phyloP scores from a whole-genome alignment of 2,797 vertebrate genomes.

The Acropternis orthonyx region DNA sequence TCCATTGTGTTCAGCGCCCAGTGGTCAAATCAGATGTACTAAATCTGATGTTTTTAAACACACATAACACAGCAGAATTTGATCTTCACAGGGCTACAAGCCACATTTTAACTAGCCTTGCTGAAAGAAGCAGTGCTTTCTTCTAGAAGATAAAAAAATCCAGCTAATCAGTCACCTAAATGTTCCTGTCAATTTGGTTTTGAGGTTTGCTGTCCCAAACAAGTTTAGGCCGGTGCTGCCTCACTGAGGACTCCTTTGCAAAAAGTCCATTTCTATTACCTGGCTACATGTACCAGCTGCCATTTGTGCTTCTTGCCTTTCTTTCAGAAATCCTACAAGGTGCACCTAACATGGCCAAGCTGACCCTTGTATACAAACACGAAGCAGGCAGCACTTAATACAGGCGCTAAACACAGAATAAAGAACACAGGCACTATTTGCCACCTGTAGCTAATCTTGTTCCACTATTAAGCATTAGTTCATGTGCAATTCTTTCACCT shows the following conservation, averaged over 20 bases:
- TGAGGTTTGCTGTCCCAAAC: neutral
- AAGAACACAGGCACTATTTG: rapidly evolving
- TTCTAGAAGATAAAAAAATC: neutral
- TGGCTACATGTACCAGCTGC: neutral
- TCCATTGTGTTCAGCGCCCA: neutral
- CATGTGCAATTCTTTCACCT: neutral
- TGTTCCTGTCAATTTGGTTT: neutral
- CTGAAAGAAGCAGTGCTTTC: neutral
- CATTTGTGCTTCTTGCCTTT: neutral
- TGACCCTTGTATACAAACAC: neutral
- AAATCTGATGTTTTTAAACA: neutral
- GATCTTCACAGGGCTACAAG: neutral
- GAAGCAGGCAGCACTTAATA: neutral
- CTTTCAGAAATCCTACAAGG: neutral
- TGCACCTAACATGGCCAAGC: neutral
- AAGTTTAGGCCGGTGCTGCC: neutral
- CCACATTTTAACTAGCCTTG: neutral
- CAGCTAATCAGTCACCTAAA: neutral
- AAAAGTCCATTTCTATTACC: neutral
- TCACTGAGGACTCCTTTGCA: neutral
- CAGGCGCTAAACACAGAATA: neutral
- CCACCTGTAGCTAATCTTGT: neutral
- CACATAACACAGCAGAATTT: neutral
- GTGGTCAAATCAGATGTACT: neutral
- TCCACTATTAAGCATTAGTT: neutral